phyloP scores from a whole-genome alignment of 1,140 invertebrate species.

The Trichogramma pretiosum region DNA sequence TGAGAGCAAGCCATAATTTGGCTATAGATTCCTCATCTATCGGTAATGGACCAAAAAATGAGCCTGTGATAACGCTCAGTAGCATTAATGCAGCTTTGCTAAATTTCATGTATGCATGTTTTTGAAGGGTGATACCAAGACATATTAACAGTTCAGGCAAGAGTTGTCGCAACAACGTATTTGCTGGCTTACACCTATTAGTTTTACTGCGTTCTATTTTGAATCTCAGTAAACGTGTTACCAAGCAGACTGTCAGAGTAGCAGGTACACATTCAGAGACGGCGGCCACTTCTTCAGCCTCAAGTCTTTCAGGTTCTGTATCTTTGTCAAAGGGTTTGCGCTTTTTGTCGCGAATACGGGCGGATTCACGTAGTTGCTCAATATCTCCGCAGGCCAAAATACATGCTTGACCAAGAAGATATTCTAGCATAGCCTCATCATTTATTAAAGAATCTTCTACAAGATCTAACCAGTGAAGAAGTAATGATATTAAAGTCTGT shows the following conservation, averaged over 20 bases:
- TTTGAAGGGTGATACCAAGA: constrained; percentile 34
- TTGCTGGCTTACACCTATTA: constrained; percentile 22
- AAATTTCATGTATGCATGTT: constrained; percentile 33
- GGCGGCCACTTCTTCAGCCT: constrained; percentile 13
- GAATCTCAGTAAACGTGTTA: constrained; percentile 34
- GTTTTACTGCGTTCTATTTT: constrained; percentile 24
- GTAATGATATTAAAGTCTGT: constrained; percentile 34
- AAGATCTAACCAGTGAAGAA: constrained; percentile 35
- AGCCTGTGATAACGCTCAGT: constrained; percentile 28
- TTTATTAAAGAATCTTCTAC: constrained; percentile 29
- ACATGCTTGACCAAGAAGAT: constrained; percentile 35
- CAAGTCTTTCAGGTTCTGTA: not conserved
- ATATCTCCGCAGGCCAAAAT: constrained; percentile 29
- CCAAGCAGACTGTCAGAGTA: constrained; percentile 34
- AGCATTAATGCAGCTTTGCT: constrained; percentile 34
- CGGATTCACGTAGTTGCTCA: constrained; percentile 28
- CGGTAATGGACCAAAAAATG: constrained; percentile 28
- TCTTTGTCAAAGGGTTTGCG: constrained; percentile 5
- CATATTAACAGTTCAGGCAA: constrained; percentile 36
- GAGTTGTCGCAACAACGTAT: constrained; percentile 33
- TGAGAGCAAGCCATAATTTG: constrained; percentile 36
- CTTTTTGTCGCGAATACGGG: constrained; percentile 16
- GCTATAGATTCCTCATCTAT: constrained; percentile 33
- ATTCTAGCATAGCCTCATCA: constrained; percentile 32
- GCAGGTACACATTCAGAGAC: constrained; percentile 28